Conservation (phyloP, 2,113 vertebrate species). For the Rutilus rutilus region DNA sequence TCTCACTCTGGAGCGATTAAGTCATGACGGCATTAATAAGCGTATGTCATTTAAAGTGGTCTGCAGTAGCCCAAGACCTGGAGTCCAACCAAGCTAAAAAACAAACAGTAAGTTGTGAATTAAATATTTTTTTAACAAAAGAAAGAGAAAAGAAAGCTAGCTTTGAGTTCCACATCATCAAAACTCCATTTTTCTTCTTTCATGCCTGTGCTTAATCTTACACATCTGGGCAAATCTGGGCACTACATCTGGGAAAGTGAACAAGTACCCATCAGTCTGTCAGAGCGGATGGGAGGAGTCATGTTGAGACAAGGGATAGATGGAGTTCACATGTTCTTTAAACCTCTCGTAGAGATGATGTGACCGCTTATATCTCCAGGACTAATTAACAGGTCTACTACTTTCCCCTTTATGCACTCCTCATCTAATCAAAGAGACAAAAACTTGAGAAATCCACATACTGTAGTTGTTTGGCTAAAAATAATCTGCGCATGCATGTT, state of each 20-base stretch:
- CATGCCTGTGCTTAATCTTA: conserved; percentile 63
- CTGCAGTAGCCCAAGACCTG: conserved; percentile 27
- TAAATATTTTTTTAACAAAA: not conserved
- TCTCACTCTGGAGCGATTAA: not conserved
- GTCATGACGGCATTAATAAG: not conserved
- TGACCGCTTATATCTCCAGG: not conserved
- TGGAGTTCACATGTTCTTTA: conserved; percentile 52
- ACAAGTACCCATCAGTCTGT: conserved; percentile 62
- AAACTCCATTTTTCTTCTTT: conserved; percentile 45
- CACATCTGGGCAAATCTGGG: conserved; percentile 68
- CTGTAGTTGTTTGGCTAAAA: conserved; percentile 20
- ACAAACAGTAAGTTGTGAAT: conserved; percentile 23
- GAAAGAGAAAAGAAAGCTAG: conserved; percentile 49
- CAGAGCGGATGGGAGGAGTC: conserved; percentile 44
- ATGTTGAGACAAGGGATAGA: conserved; percentile 44
- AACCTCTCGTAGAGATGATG: conserved; percentile 7
- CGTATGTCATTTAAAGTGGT: not conserved
- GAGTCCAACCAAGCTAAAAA: not conserved
- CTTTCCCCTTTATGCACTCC: not conserved
- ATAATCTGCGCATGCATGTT: conserved; percentile 13
- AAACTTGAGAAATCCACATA: no score
- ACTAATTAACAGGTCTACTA: conserved; percentile 9
- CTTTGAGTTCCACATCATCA: conserved; percentile 67
- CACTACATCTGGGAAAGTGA: conserved; percentile 64
- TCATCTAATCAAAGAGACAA: no score